These are phyloP conservation scores for Vidua chalybeata DNA, from an alignment of 2,113 vertebrate genomes.

Conservation along the genomic window DNA sequence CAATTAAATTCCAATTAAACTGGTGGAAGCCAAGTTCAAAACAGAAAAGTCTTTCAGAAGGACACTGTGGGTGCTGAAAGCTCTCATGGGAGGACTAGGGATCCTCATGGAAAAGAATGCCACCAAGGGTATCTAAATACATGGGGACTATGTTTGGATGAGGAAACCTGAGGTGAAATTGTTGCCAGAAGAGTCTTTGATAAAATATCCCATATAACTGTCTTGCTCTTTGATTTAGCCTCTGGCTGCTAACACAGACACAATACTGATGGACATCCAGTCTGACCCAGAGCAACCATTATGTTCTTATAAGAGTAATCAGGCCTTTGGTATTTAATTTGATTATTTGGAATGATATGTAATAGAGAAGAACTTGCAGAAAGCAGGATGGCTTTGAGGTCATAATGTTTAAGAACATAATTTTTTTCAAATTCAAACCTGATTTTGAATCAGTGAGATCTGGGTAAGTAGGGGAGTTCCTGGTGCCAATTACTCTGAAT, in stretches of 20 bases:
- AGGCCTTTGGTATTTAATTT: neutral
- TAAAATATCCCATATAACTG: neutral
- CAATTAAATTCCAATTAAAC: neutral
- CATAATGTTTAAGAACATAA: neutral
- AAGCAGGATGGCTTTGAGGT: neutral
- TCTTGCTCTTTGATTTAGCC: neutral
- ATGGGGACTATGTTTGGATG: neutral
- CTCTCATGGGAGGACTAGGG: neutral
- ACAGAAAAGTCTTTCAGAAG: neutral
- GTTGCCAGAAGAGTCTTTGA: neutral
- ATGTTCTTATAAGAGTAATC: neutral
- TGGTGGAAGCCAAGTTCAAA: neutral
- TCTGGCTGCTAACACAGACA: neutral
- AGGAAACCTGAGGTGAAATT: neutral
- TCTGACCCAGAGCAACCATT: neutral
- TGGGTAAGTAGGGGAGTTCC: neutral
- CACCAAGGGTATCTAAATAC: neutral
- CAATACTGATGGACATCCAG: neutral
- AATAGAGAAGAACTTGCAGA: neutral
- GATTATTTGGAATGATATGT: neutral
- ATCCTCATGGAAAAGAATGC: neutral
- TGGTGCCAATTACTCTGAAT: neutral
- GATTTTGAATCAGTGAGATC: neutral
- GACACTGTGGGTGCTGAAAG: neutral
- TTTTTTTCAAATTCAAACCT: neutral